Evolutionary conservation across 2,797 vertebrate genomes (phyloP), one percentile per base, ranked within the genome.

Genomic region (Chaunax sp.): DNA sequence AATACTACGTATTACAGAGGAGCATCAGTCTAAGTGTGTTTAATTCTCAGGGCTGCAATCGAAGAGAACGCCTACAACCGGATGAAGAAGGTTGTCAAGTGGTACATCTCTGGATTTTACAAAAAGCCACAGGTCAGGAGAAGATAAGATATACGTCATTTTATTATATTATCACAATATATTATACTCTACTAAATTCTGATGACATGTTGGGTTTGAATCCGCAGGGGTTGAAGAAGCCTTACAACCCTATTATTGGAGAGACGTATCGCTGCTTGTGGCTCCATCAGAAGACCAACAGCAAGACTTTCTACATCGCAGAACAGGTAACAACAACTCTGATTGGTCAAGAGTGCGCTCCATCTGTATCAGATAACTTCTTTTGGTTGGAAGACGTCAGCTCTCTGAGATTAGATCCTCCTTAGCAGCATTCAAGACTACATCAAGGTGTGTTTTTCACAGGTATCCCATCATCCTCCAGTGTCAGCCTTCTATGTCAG

Each of bases 51-150:
- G 83, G 95, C 97, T 83, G 97, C 98, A 14, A 91, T 98, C 22
- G 98, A 99, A 84, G 98, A 99, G 86, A 98, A 99, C 35, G 95
- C 97, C 55, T 99, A 97, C 82, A 94, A 96, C 73, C 95, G 97
- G 20, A 95, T 99, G 95, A 98, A 97, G 92, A 97, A 97, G 90
- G 97, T 99, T 68, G 97, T 99, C 67, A 98, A 97, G 84, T 99
- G 97, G 98, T 99, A 99, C 94, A 95, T 99, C 80, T 99, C 97
- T 30, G 98, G 98, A 79, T 99, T 99, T 90, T 99, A 99, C 92
- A 99, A 99, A 87, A 99, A 99, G 89, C 98, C 98, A 93, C 95
- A 98, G 96, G 98, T 98, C 81, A 66, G 73, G 3, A 59, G 26
- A 26, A 5, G 43, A 5, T 2, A 28, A 10, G 5, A 2, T 0